Conservation (phyloP, 1,140 invertebrate genomes). For the Archivesica marissinica region DNA sequence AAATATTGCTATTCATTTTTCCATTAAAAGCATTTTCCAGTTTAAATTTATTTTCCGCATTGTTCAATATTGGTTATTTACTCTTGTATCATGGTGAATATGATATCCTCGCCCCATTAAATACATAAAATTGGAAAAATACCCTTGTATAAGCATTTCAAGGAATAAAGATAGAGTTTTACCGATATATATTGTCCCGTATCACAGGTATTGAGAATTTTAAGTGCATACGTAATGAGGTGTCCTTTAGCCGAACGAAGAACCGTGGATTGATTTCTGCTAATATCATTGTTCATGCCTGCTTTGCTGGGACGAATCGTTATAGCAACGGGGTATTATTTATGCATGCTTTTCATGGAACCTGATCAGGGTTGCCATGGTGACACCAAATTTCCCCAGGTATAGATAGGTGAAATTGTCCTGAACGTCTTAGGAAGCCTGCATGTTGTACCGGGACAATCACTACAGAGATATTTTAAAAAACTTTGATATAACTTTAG, state of each 20-base stretch:
- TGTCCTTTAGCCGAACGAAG: slow-evolving; percentile 27
- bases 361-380: slow-evolving; percentile 74
- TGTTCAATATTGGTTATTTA: slow-evolving; percentile 36
- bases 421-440: no score
- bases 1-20: slow-evolving; percentile 28
- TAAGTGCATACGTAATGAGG: slow-evolving; percentile 37
- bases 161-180: slow-evolving; percentile 2
- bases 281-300: slow-evolving; percentile 73
- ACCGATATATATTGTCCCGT: slow-evolving; percentile 27
- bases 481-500: no score
- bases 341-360: slow-evolving; percentile 76
- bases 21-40: slow-evolving; percentile 2
- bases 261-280: slow-evolving; percentile 68
- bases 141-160: background rate
- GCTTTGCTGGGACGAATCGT: slow-evolving; percentile 65
- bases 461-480: no score
- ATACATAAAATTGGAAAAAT: slow-evolving; percentile 33
- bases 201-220: slow-evolving; percentile 16
- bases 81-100: slow-evolving; percentile 23
- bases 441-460: no score
- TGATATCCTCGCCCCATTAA: background rate
- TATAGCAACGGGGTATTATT: slow-evolving; percentile 78
- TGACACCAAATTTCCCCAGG: slow-evolving; percentile 75
- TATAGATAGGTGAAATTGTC: slow-evolving; percentile 60
- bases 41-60: slow-evolving; percentile 43